Evolutionary conservation across 2,797 vertebrate genomes (phyloP), one percentile per base, ranked within the genome.

Genomic region (Muraenolepis orangiensis): DNA sequence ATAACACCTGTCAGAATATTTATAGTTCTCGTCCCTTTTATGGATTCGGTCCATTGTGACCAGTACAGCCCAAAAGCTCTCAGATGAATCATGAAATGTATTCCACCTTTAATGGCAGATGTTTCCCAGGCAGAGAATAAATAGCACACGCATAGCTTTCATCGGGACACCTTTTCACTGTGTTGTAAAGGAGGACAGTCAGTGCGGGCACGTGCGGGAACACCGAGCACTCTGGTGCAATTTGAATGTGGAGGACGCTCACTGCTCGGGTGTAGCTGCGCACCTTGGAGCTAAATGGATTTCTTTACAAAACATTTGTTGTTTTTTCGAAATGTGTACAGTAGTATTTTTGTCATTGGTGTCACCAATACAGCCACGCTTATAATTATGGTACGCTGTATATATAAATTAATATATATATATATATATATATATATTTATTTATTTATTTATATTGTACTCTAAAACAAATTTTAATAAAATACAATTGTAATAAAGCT

Each of bases 111-210:
- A 57, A 23, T 23, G 51, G 51, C 51, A 57, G 51, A n/a, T n/a
- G 23, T n/a, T 57, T 57, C 51, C 40, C 51, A 30, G 20, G 69
- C 4, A 28, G 61, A 10, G 36, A 38, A 38, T 38, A 38, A 38
- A 38, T 38, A 38, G 1, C 36, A 38, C 6, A 57, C n/a, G n/a
- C n/a, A n/a, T n/a, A n/a, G n/a, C 51, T 57, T 57, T 57, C 51
- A 23, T 23, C 23, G 51, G 51, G 51, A 23, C 2, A 57, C 51
- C 68, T 64, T 78, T 67, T 34, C 28, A 66, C 67, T 66, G 8
- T 40, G 28, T 74, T 70, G 71, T 14, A 57, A 81, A 84, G 82
- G 80, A 78, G 81, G 85, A 85, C 86, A 90, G 86, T 78, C n/a
- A n/a, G 69, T 77, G 26, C 67, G 14, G 28, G 1, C 8, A 67